Base-by-base conservation (phyloP, 2,113 vertebrate species). In the Stegastes partitus region DNA sequence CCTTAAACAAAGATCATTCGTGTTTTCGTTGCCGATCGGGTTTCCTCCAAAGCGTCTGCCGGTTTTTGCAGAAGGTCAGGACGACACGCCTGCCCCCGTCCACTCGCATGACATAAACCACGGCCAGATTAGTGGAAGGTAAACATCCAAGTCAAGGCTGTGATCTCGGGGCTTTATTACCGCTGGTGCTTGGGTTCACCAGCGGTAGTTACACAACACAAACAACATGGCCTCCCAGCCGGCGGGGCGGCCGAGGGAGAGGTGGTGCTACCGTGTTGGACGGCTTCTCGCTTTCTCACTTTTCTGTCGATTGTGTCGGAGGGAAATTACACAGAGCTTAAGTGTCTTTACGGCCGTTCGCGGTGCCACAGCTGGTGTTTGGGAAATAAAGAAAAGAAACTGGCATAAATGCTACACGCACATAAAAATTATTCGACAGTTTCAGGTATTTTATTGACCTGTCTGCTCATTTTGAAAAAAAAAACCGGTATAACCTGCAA, bases 1-100 rank as follows among this genome's bases (percentile, higher is more conserved):
- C 88, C 93, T 94, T 93, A 94, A 94, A 94, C 92, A 94, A 93
- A 93, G 90, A 89, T 92, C 92, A 93, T 91, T 67, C 81, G 89
- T 94, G 77, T 89, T 91, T 95, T 95, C 86, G 75, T 89, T 90
- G 90, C 91, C 66, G 94, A 91, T 95, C 93, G 12, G 77, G 88
- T 95, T 95, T 92, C 94, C 82, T 89, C 89, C 77, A 89, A 93
- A 87, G 91, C 90, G 90, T 95, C 94, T 90, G 83, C 91, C 77
- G 90, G 87, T 91, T 94, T 93, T 93, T 57, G 65, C 83, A 90
- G 86, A 86, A 88, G 92, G 92, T 94, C 93, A 67, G n/a, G n/a
- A n/a, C n/a, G n/a, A n/a, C n/a, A 67, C 61, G 84, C 90, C 91
- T 83, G 77, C 58, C 86, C 84, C 66, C 77, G 83, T 90, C 81